Percentiles rank a stretch among this genome's conserved stretches.
phyloP scores from a whole-genome alignment of 2,888 invertebrate species.

The Mythimna loreyi region DNA sequence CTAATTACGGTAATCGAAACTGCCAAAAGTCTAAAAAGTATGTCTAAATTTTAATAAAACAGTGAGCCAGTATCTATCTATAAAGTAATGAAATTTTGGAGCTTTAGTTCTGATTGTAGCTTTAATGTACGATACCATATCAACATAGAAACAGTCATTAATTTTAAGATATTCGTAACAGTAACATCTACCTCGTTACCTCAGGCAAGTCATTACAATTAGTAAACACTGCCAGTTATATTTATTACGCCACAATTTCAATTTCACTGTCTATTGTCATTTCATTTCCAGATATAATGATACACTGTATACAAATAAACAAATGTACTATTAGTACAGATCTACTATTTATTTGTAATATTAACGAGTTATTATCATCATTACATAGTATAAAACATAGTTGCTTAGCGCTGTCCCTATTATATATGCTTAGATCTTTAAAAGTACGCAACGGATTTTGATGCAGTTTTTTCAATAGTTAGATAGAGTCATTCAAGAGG shows the following conservation, averaged over 20 bases:
- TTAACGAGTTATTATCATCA: slow-evolving; percentile 8
- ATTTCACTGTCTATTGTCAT: slow-evolving; percentile 42
- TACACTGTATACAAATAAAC: slow-evolving; percentile 11
- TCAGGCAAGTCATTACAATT: slow-evolving; percentile 22
- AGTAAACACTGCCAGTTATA: slow-evolving; percentile 24
- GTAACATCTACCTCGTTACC: slow-evolving; percentile 13
- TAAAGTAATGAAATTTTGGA: background rate
- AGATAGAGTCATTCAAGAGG: no score
- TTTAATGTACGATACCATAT: background rate
- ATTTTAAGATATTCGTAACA: background rate
- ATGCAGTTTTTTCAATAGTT: no score
- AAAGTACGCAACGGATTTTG: no score
- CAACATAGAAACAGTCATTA: background rate
- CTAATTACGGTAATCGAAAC: no score
- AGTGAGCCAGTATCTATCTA: no score
- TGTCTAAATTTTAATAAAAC: no score
- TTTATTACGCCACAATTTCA: slow-evolving; percentile 26
- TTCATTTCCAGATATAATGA: slow-evolving; percentile 44
- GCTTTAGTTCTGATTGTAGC: background rate
- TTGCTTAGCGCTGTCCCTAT: no score
- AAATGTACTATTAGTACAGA: background rate
- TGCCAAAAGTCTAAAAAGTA: no score
- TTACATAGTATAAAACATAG: no score
- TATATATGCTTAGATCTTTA: no score
- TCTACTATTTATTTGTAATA: background rate